Evolutionary conservation across 2,888 invertebrate species (phyloP), one percentile per base, ranked within the genome.

Genomic region (Belgica antarctica): DNA sequence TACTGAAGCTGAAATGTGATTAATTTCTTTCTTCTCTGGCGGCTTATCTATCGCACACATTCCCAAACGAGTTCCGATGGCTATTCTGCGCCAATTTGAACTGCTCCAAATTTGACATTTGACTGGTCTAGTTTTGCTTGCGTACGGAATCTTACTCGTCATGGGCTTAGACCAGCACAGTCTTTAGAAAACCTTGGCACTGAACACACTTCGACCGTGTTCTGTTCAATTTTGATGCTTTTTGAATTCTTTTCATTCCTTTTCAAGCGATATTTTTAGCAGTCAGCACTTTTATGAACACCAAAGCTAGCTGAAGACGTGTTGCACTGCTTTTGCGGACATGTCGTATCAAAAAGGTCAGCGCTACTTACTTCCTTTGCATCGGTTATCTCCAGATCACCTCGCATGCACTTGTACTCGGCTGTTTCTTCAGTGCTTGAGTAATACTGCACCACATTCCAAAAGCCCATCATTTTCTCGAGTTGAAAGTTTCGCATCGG

Each of bases 391-490:
- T 70, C 27, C 12, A 70, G 80, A 72, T 77, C 75, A 65, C 92
- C 88, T 73, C 86, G 82, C 93, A 94, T 93, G 76, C 93, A 94
- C 75, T 90, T 86, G 78, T 93, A 94, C 3, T 89, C 87, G 7
- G 92, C 82, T 1, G 90, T 88, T 80, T 93, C 93, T 79, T 93
- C 93, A 0, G 90, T 91, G 77, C 92, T 92, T 1, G 93, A 92
- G 76, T 92, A 94, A 80, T 93, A 93, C 76, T 93, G 91, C 17
- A 92, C 89, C 52, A 93, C 89, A 79, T 85, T 90, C 93, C 93
- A 94, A 73, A 84, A 83, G 8, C 93, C 92, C 74, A 92, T 82
- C 82, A 94, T 92, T 81, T 86, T 84, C 73, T 87, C 83, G 74
- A 92, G 81, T 81, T 92, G 87, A 76, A 92, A 92, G 81, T 92